A percentile compares a stretch with the other conserved stretches of the same genome.
These are phyloP conservation scores for Parapsyche elsis DNA, from an alignment of 1,140 invertebrate species.

Conservation along the genomic window DNA sequence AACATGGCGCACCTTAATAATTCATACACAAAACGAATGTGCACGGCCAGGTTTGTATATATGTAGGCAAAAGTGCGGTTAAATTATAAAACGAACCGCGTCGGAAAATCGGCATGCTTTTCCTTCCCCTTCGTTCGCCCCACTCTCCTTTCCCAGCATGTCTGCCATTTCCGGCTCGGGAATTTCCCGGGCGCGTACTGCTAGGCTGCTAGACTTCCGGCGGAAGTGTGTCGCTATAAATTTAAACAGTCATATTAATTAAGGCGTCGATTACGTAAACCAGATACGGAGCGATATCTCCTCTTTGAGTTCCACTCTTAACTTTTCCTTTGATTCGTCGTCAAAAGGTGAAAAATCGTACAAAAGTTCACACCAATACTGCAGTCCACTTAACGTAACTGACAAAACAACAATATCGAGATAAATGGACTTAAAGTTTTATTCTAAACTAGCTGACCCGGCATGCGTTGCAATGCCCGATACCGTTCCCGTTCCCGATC, in stretches of 20 bases:
- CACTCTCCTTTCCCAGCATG: neutral
- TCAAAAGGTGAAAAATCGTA: neutral
- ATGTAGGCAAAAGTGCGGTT: neutral
- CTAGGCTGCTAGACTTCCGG: conserved; percentile 46
- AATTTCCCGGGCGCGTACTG: conserved; percentile 27
- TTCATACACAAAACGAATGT: too few relatives aligned
- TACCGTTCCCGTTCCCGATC: too few relatives aligned
- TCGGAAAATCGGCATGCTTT: conserved; percentile 2
- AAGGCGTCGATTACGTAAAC: conserved; percentile 43
- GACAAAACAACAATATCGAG: too few relatives aligned
- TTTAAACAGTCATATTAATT: conserved; percentile 51
- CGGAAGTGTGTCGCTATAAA: conserved; percentile 49
- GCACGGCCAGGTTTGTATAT: neutral
- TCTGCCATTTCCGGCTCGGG: conserved; percentile 17
- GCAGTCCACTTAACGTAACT: neutral
- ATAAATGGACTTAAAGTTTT: too few relatives aligned
- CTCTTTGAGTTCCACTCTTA: neutral
- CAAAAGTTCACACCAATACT: neutral
- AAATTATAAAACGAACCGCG: neutral
- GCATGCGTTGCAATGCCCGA: too few relatives aligned
- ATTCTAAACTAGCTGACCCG: too few relatives aligned
- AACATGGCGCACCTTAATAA: too few relatives aligned
- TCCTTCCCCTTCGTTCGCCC: neutral
- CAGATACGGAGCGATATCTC: conserved; percentile 1
- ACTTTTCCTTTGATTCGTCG: neutral